These are phyloP conservation scores for Hepsetus odoe DNA, from an alignment of 2,113 vertebrate genomes.

Conservation along the genomic window DNA sequence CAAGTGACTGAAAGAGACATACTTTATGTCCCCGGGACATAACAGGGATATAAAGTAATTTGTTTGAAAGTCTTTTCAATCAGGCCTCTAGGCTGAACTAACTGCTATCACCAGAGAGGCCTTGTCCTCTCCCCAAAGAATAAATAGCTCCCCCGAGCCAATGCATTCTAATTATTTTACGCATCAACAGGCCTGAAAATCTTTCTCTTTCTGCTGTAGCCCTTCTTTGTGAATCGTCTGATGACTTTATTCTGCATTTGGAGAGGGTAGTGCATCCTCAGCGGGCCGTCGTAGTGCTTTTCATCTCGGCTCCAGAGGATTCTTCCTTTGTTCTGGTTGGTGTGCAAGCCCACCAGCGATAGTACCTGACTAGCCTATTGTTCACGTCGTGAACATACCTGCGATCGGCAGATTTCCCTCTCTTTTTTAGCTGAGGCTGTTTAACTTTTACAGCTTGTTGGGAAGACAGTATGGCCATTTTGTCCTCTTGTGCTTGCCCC, in stretches of 20 bases:
- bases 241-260: constrained; percentile 17
- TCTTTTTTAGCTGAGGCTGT: background rate
- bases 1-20: constrained; percentile 2
- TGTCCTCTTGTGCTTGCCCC: background rate
- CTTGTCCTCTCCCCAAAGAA: constrained; percentile 17
- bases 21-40: background rate
- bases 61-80: constrained; percentile 19
- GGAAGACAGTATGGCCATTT: background rate
- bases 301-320: background rate
- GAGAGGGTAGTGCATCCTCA: background rate
- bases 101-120: background rate
- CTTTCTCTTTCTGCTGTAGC: background rate
- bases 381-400: background rate
- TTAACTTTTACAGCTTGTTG: background rate
- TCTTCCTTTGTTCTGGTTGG: background rate
- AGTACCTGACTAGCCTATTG: background rate
- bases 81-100: constrained; percentile 19
- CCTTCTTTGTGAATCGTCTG: constrained; percentile 1
- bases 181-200: background rate
- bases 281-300: background rate
- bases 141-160: constrained; percentile 12
- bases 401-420: background rate
- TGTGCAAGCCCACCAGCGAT: background rate
- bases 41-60: constrained; percentile 20
- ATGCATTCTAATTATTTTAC: constrained; percentile 9